Percentiles rank a stretch among this genome's conserved stretches.
Evolutionary conservation across 2,113 vertebrate genomes (phyloP).

Genomic region (Shinisaurus crocodilurus): DNA sequence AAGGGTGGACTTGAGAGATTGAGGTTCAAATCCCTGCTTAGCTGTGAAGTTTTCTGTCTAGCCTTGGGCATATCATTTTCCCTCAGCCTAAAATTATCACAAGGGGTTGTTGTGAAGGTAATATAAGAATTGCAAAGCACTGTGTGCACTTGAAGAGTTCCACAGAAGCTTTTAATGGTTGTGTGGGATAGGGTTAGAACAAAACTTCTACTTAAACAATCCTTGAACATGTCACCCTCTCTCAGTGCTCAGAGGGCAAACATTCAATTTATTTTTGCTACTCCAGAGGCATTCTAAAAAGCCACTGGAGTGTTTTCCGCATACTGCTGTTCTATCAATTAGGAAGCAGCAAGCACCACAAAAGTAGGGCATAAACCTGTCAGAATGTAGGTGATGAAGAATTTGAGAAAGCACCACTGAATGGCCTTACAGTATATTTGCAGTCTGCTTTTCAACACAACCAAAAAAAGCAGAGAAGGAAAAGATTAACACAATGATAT

Average conservation of each 20-base stretch:
- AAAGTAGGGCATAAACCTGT: not conserved
- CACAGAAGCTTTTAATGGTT: not conserved
- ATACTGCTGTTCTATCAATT: rapidly evolving
- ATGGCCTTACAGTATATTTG: not conserved
- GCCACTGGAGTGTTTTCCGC: not conserved
- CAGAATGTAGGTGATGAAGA: not conserved
- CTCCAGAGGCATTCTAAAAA: not conserved
- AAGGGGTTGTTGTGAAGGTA: not conserved
- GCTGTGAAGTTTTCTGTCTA: not conserved
- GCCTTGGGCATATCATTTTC: not conserved
- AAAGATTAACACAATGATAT: no score
- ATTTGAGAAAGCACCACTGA: not conserved
- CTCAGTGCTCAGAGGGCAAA: rapidly evolving
- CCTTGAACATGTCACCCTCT: not conserved
- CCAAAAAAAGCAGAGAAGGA: not conserved
- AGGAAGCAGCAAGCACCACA: not conserved
- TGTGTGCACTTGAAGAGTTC: not conserved
- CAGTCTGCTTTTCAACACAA: not conserved
- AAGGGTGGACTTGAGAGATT: not conserved
- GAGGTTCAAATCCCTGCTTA: not conserved
- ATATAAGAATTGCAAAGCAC: not conserved
- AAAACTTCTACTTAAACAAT: not conserved
- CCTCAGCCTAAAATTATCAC: not conserved
- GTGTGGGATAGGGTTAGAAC: rapidly evolving
- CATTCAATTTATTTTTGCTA: not conserved